Base-by-base conservation (phyloP, 1,140 invertebrate genomes). In the Hycleus phaleratus region DNA sequence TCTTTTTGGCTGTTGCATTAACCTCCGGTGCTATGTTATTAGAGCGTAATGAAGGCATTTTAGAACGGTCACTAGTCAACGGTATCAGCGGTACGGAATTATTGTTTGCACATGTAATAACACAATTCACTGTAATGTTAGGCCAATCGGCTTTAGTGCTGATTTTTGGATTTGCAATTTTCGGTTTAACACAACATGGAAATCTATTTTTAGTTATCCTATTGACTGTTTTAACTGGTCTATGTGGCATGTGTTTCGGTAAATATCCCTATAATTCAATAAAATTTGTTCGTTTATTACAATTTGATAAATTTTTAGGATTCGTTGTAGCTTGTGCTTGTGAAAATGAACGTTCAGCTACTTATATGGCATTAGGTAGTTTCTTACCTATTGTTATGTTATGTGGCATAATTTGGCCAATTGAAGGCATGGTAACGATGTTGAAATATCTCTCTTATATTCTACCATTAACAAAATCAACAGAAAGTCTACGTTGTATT, bases 161-260 rank as follows among this genome's bases (percentile, higher is more conserved):
- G 0, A 66, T 90, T 3, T 87, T 94, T 55, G 84, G 89, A 40
- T 92, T 97, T 66, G 77, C 84, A 0, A 82, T 93, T 18, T 95
- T 94, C 65, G 79, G 84, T 26, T 78, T 96, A 1, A 91, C 91
- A 0, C 83, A 87, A 59, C 81, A 84, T 40, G 95, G 94, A 6
- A 82, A 85, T 7, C 76, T 94, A 0, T 76, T 81, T 7, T 84
- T 84, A 75, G 88, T 96, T 0, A 79, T 88, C 1, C 64, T 84
- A 0, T 75, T 97, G 0, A 91, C 88, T 0, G 77, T 95, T 0
- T 77, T 93, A 61, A 85, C 90, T 68, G 93, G 92, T 3, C 71
- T 95, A 1, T 93, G 92, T 73, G 95, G 94, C 64, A 97, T 97
- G 94, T 88, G 86, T 59, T 94, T 95, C 67, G 92, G 82, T 70